Evolutionary conservation across 2,113 vertebrate species (phyloP).

Genomic region (Lontra canadensis): DNA sequence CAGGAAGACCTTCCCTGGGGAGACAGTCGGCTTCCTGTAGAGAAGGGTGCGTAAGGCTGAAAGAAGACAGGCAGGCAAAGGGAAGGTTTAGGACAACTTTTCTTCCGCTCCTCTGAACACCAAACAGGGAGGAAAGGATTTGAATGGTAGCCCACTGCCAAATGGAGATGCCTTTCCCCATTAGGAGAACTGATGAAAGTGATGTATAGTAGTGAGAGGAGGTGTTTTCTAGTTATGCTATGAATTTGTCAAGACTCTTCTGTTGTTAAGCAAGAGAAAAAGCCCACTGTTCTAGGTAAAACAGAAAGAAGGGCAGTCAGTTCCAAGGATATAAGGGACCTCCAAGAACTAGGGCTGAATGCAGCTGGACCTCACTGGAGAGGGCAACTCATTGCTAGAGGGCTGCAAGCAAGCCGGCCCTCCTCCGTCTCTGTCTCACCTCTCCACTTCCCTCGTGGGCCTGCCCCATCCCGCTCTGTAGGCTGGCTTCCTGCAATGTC

Average conservation of each 20-base stretch:
- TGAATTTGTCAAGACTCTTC: neutral
- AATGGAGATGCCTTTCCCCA: neutral
- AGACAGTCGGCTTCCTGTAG: neutral
- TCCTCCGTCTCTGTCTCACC: accelerated
- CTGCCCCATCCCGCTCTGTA: neutral
- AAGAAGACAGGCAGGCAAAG: neutral
- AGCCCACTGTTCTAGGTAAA: neutral
- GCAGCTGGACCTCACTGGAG: neutral
- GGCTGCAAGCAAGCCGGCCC: accelerated
- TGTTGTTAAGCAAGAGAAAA: neutral
- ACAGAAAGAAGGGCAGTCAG: neutral
- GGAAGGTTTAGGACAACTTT: neutral
- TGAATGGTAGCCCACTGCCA: neutral
- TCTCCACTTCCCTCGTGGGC: no score
- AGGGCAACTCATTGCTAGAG: neutral
- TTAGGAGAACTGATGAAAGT: neutral
- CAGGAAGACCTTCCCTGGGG: neutral
- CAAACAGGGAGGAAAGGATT: neutral
- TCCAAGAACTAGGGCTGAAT: neutral
- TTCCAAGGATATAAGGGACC: neutral
- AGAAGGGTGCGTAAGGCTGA: neutral
- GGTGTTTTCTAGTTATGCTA: neutral
- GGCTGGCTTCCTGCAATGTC: neutral
- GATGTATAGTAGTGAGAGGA: neutral
- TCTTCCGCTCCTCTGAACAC: neutral